phyloP scores from a whole-genome alignment of 1,140 invertebrate species.

The Macrostomum lignano region DNA sequence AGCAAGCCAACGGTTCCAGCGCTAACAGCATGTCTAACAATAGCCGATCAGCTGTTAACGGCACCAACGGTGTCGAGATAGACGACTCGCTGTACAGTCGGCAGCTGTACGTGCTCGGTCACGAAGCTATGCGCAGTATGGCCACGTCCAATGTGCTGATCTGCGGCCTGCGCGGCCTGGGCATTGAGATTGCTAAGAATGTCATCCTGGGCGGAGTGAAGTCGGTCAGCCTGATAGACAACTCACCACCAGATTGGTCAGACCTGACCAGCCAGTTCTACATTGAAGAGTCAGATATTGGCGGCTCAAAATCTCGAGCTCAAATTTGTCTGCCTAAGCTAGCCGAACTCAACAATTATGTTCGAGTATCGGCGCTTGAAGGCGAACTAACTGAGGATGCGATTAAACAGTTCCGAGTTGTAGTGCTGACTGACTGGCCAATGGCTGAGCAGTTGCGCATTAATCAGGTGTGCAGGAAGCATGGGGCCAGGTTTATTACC shows the following conservation, averaged over 20 bases:
- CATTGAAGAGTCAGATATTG: constrained; percentile 26
- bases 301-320: constrained; percentile 70
- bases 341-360: constrained; percentile 70
- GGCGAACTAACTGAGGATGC: constrained; percentile 33
- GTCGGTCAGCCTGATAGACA: constrained; percentile 76
- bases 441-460: constrained; percentile 47
- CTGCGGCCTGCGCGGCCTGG: constrained; percentile 68
- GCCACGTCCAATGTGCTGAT: constrained; percentile 72
- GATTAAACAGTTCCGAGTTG: constrained; percentile 34
- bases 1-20: too few relatives aligned
- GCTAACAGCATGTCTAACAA: too few relatives aligned
- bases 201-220: constrained; percentile 85
- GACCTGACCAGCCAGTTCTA: constrained; percentile 30
- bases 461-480: constrained; percentile 45
- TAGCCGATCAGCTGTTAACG: too few relatives aligned
- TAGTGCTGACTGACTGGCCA: constrained; percentile 53
- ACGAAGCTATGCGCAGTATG: constrained; percentile 91
- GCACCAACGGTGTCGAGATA: too few relatives aligned
- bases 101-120: constrained; percentile 69
- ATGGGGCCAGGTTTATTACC: constrained; percentile 55
- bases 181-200: constrained; percentile 92
- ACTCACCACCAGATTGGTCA: constrained; percentile 13
- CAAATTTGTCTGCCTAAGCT: constrained; percentile 44
- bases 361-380: constrained; percentile 36
- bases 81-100: too few relatives aligned